Percentiles rank a stretch among this genome's conserved stretches.
These are phyloP conservation scores for Drosophila trapezifrons DNA, from an alignment of 1,140 invertebrate species.

Conservation along the genomic window DNA sequence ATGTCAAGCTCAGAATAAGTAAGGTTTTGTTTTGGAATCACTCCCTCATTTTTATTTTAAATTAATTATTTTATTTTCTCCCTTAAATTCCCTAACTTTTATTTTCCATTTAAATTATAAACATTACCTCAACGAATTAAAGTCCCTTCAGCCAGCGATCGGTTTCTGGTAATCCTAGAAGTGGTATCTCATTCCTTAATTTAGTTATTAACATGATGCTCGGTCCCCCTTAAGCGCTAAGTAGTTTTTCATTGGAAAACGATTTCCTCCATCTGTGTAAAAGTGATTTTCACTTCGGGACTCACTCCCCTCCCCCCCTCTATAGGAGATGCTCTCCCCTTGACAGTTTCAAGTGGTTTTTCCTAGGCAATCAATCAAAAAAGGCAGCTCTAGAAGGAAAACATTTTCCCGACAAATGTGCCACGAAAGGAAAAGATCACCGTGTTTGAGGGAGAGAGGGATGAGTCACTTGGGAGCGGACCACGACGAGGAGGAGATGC, in stretches of 20 bases:
- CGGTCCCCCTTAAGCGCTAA: conserved; percentile 28
- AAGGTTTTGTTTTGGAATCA: no score
- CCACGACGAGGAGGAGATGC: not conserved
- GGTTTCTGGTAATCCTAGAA: conserved; percentile 19
- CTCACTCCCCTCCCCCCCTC: conserved; percentile 33
- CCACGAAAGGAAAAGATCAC: conserved; percentile 61
- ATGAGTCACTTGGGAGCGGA: conserved; percentile 23
- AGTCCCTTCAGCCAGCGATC: not conserved
- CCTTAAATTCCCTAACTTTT: not conserved
- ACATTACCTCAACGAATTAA: not conserved
- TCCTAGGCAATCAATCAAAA: conserved; percentile 80
- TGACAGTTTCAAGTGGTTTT: conserved; percentile 80
- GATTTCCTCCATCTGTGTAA: conserved; percentile 44
- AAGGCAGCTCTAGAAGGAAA: conserved; percentile 53
- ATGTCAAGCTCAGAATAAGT: no score
- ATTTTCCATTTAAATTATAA: not conserved
- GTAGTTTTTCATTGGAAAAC: conserved; percentile 77
- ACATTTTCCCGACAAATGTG: conserved; percentile 75
- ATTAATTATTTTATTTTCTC: no score
- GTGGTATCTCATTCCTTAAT: conserved; percentile 52
- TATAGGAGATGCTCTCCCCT: conserved; percentile 22
- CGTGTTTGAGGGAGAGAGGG: conserved; percentile 17
- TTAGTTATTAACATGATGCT: conserved; percentile 55
- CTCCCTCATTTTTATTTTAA: no score
- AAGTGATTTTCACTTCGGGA: conserved; percentile 76